Evolutionary conservation across 2,888 invertebrate genomes (phyloP).

Genomic region (Tortrix viridana): DNA sequence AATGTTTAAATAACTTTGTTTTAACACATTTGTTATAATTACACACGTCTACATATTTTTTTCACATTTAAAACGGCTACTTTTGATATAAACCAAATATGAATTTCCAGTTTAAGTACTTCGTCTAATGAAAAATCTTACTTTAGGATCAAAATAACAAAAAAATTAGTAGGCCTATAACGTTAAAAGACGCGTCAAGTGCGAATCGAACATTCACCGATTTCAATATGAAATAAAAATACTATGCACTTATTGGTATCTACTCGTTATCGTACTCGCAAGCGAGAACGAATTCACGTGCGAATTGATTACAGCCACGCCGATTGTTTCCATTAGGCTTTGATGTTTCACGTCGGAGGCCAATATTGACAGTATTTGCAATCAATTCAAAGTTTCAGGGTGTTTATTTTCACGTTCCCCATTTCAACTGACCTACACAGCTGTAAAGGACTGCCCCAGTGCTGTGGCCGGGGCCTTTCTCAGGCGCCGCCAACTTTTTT

Average conservation of each 20-base stretch:
- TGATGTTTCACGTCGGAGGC: slow-evolving; percentile 10
- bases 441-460: neutral
- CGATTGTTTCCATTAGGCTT: slow-evolving; percentile 1
- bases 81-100: too few species aligned
- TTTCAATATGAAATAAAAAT: too few species aligned
- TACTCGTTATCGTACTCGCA: neutral
- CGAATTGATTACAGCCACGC: slow-evolving; percentile 8
- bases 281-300: neutral
- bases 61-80: too few species aligned
- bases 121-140: too few species aligned
- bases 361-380: slow-evolving; percentile 27
- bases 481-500: slow-evolving; percentile 13
- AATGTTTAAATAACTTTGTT: too few species aligned
- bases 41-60: too few species aligned
- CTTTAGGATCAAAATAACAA: too few species aligned
- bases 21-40: too few species aligned
- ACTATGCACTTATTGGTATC: neutral
- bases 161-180: too few species aligned
- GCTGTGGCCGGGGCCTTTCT: slow-evolving; percentile 10
- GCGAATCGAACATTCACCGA: too few species aligned
- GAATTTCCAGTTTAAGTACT: too few species aligned
- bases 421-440: slow-evolving; percentile 6
- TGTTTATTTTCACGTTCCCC: slow-evolving; percentile 18
- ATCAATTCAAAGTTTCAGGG: slow-evolving; percentile 27
- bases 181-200: too few species aligned